Percentiles rank a stretch among this genome's conserved stretches.
Evolutionary conservation across 2,113 vertebrate species (phyloP).

Genomic region (Chlamydotis undulata): DNA sequence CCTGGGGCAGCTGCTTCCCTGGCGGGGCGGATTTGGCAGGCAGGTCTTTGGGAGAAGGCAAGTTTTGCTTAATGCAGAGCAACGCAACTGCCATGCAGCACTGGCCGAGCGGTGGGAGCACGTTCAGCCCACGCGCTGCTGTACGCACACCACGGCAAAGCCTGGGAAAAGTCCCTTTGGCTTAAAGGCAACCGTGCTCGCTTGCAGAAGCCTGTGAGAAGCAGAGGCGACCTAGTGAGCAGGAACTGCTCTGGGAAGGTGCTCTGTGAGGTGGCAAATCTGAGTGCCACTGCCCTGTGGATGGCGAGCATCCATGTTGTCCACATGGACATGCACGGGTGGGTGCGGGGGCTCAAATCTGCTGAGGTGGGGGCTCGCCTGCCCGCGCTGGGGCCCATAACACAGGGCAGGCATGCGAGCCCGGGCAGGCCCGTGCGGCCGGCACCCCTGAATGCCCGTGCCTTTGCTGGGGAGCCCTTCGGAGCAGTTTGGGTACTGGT

Average conservation of each 20-base stretch:
- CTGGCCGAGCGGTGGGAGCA: not conserved
- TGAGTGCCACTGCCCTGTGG: not conserved
- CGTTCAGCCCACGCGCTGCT: not conserved
- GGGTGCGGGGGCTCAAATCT: not conserved
- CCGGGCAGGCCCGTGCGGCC: not conserved
- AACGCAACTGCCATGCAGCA: not conserved
- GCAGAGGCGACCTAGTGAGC: not conserved
- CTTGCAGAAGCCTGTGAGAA: not conserved
- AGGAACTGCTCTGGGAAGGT: not conserved
- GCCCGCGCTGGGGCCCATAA: not conserved
- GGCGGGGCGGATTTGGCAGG: fast-evolving
- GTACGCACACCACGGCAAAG: not conserved
- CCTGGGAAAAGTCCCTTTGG: not conserved
- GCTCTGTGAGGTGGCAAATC: not conserved
- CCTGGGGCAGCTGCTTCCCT: not conserved
- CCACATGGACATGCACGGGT: not conserved
- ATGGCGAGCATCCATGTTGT: not conserved
- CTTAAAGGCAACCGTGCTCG: not conserved
- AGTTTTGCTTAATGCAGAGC: not conserved
- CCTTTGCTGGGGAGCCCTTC: not conserved
- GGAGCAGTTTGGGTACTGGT: not conserved
- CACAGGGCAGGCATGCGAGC: fast-evolving
- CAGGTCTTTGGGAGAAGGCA: not conserved
- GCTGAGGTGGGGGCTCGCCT: not conserved
- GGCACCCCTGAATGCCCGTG: not conserved